Evolutionary conservation across 2,888 invertebrate genomes (phyloP).

Genomic region (Dynastes hyllus): DNA sequence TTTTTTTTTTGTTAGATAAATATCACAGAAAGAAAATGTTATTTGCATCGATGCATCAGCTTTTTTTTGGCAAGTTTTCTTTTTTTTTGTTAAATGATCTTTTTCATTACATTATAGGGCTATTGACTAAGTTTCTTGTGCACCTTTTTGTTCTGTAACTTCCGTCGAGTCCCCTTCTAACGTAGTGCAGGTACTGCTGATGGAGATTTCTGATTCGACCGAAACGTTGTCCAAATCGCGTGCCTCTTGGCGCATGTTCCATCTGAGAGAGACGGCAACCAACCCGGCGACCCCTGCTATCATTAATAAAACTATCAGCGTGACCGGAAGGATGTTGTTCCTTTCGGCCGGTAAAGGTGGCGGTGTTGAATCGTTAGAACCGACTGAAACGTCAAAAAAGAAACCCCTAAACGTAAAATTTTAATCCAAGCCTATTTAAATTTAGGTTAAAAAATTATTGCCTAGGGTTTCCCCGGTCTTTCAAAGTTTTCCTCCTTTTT

Average conservation of each 20-base stretch:
- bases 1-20: slow-evolving; percentile 7
- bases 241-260: slow-evolving; percentile 71
- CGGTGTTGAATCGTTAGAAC: slow-evolving; percentile 1
- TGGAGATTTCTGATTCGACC: slow-evolving; percentile 53
- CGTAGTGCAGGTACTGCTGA: slow-evolving; percentile 64
- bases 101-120: too few relatives aligned
- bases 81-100: too few relatives aligned
- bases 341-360: not conserved
- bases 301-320: slow-evolving; percentile 75
- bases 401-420: too few relatives aligned
- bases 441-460: slow-evolving; percentile 54
- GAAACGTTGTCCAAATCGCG: slow-evolving; percentile 72
- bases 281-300: slow-evolving; percentile 76
- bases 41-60: slow-evolving; percentile 16
- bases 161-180: slow-evolving; percentile 59
- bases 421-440: too few relatives aligned
- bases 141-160: not conserved
- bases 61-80: slow-evolving; percentile 22
- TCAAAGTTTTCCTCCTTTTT: slow-evolving; percentile 64
- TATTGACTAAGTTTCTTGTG: not conserved
- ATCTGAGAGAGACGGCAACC: slow-evolving; percentile 74
- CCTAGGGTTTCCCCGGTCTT: slow-evolving; percentile 68
- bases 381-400: slow-evolving; percentile 38
- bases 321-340: slow-evolving; percentile 63
- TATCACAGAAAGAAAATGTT: slow-evolving; percentile 41